phyloP scores from a whole-genome alignment of 2,113 vertebrate species.

The Bubo bubo region DNA sequence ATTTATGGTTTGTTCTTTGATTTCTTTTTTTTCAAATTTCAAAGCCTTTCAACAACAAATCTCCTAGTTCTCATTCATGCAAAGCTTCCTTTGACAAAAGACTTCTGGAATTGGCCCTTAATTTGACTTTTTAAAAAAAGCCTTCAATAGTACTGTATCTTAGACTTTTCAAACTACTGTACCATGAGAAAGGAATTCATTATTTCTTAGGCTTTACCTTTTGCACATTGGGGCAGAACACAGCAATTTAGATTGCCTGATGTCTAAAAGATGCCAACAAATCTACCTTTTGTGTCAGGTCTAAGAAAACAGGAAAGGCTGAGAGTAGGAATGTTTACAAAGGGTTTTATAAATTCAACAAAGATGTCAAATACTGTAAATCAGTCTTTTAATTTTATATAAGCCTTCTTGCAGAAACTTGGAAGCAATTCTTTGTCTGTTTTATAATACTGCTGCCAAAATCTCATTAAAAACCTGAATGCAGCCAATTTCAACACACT shows the following conservation, averaged over 20 bases:
- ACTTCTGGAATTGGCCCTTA: neutral
- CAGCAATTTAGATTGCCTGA: neutral
- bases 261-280: neutral
- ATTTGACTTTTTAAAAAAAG: neutral
- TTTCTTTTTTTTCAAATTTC: neutral
- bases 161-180: neutral
- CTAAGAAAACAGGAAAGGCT: constrained; percentile 19
- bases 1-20: neutral
- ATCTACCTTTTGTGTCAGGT: constrained; percentile 23
- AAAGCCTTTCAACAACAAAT: neutral
- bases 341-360: constrained; percentile 28
- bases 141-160: neutral
- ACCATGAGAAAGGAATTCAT: neutral
- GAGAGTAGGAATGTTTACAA: neutral
- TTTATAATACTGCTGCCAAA: neutral
- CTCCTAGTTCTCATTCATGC: neutral
- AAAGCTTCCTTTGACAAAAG: constrained; percentile 5
- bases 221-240: neutral
- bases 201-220: constrained; percentile 31
- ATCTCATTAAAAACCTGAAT: constrained; percentile 23
- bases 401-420: neutral
- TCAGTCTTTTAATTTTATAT: neutral
- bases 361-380: constrained; percentile 12
- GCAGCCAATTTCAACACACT: neutral
- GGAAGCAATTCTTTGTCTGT: neutral